Conservation (phyloP, 2,888 invertebrate genomes). For the Drosophila nr. fundita region DNA sequence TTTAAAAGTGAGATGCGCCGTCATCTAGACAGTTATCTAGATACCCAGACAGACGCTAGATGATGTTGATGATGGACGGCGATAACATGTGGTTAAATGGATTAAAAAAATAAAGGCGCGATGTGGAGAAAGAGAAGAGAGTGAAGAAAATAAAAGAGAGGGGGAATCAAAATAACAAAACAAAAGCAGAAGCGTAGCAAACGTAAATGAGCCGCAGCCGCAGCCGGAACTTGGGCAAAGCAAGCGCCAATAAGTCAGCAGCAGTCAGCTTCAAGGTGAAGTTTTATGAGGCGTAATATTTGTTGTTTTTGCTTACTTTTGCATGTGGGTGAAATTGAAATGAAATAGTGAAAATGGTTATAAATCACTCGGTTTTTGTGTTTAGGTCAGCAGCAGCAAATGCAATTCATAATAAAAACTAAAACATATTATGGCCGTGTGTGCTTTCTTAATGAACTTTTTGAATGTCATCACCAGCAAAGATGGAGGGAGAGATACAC, state of each 20-base stretch:
- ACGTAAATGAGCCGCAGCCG: slow-evolving; percentile 60
- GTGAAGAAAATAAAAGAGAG: slow-evolving; percentile 2
- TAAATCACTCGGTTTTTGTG: slow-evolving; percentile 18
- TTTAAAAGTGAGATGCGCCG: slow-evolving; percentile 54
- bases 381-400: slow-evolving; percentile 26
- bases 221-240: slow-evolving; percentile 68
- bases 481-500: neutral
- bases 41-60: slow-evolving; percentile 52
- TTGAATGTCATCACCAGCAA: slow-evolving; percentile 22
- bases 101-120: slow-evolving; percentile 61
- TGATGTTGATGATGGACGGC: slow-evolving; percentile 58
- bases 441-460: slow-evolving; percentile 51
- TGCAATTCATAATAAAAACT: slow-evolving; percentile 45
- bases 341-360: slow-evolving; percentile 36
- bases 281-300: slow-evolving; percentile 54
- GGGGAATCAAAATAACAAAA: neutral
- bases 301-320: slow-evolving; percentile 25
- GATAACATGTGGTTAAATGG: slow-evolving; percentile 76
- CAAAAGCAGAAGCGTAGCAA: slow-evolving; percentile 51
- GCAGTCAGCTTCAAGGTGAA: slow-evolving; percentile 66
- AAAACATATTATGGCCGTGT: slow-evolving; percentile 34
- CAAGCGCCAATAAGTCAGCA: slow-evolving; percentile 28
- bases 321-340: slow-evolving; percentile 72
- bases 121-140: slow-evolving; percentile 23
- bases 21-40: slow-evolving; percentile 37